Base-by-base conservation (phyloP, 2,888 invertebrate genomes). In the Actias luna region DNA sequence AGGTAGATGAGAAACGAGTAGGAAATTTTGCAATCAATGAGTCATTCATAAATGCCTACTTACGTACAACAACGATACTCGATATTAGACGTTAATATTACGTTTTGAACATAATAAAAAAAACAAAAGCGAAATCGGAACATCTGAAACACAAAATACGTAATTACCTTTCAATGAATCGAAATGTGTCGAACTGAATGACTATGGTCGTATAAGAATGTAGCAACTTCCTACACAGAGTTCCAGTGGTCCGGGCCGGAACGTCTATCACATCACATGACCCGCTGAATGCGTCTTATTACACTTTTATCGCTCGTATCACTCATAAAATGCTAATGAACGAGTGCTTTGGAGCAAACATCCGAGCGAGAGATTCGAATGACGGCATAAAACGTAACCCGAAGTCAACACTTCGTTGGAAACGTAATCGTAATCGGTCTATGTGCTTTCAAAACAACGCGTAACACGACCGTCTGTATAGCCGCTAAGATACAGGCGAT, bases 251-350 rank as follows among this genome's bases (percentile, higher is more conserved):
- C 82, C 87, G 84, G 80, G 76, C 78, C 81, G 84, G 74, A 71
- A 74, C 73, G 77, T 88, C 89, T 87, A 84, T 88, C 89, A 88
- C 85, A 84, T 80, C 80, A 85, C 84, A 90, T 85, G 91, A 86
- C 85, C 88, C 85, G 87, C 80, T 87, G 81, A 89, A 88, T 89
- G 89, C 83, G 82, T 91, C 92, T 91, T 90, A 92, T 92, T 92
- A 91, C 91, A 90, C 81, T 87, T 91, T 92, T 92, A 92, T 92
- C 87, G 90, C 84, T 85, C 89, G 89, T 92, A 92, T 92, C 88
- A 88, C 82, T 92, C 92, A 90, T 92, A 92, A 92, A 92, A 92
- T 92, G 90, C 88, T 92, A 92, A 92, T 92, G 92, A 91, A 91
- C 85, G 87, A 83, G 80, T 88, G 81, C 86, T 85, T 87, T 85